Conservation (phyloP, 2,113 vertebrate species). For the Conger conger region DNA sequence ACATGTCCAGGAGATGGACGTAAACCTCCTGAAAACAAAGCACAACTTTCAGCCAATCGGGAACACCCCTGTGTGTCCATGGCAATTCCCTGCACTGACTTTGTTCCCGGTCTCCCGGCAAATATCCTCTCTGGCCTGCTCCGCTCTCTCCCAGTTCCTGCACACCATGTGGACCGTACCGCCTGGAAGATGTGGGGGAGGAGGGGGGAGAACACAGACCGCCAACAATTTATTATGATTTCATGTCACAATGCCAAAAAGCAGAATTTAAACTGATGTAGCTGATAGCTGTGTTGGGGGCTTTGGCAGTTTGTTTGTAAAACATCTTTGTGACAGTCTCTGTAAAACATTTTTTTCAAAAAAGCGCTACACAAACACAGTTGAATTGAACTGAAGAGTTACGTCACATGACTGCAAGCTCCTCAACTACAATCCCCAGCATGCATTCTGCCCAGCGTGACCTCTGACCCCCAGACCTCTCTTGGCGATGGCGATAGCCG, state of each 20-base stretch:
- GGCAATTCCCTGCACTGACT: slow-evolving; percentile 38
- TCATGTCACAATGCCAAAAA: background rate
- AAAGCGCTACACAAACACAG: too few species aligned
- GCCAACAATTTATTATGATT: background rate
- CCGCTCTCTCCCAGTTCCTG: slow-evolving; percentile 68
- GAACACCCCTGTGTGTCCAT: background rate
- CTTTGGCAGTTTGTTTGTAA: too few species aligned
- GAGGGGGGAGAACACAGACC: background rate
- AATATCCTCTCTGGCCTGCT: slow-evolving; percentile 62
- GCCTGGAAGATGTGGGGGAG: slow-evolving; percentile 45
- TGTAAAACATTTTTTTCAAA: too few species aligned
- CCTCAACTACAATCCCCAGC: too few species aligned
- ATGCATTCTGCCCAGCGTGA: background rate
- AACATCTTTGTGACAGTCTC: too few species aligned
- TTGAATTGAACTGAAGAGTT: too few species aligned
- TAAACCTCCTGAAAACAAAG: slow-evolving; percentile 59
- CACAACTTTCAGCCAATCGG: background rate
- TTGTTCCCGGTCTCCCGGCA: slow-evolving; percentile 59
- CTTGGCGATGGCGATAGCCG: slow-evolving; percentile 67
- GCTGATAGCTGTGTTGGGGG: too few species aligned
- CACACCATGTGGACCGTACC: slow-evolving; percentile 71
- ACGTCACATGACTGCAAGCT: too few species aligned
- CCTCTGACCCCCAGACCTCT: slow-evolving; percentile 55
- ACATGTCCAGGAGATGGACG: slow-evolving; percentile 66
- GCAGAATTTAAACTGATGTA: background rate